Percentiles rank a stretch among this genome's conserved stretches.
Evolutionary conservation across 92 coral and sea anemone species (phyloP).

Genomic region (Palythoa grandiflora): DNA sequence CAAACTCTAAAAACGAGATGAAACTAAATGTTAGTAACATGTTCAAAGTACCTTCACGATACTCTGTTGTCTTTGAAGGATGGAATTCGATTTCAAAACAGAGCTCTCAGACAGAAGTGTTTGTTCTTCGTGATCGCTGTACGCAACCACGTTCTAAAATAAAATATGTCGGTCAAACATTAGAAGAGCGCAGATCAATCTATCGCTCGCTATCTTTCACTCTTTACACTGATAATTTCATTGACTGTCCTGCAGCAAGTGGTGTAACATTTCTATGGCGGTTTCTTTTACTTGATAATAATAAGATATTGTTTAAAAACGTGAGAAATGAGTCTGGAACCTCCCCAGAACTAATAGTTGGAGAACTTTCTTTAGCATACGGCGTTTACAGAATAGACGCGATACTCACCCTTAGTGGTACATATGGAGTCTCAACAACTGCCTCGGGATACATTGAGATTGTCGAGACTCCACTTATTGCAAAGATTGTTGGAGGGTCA

Average conservation of each 20-base stretch:
- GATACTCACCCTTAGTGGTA: neutral
- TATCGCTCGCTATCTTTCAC: conserved; percentile 22
- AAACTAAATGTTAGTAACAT: neutral
- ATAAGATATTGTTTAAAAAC: neutral
- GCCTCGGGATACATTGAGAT: conserved; percentile 49
- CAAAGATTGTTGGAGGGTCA: conserved; percentile 62
- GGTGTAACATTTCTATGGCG: conserved; percentile 29
- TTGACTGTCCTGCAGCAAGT: conserved; percentile 42
- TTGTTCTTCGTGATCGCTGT: conserved; percentile 16
- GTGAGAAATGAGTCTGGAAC: conserved; percentile 8
- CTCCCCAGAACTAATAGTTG: neutral
- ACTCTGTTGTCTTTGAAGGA: conserved; percentile 12
- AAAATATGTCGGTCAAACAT: conserved; percentile 11
- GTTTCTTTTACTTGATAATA: neutral
- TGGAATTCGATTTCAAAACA: conserved; percentile 15
- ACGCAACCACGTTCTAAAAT: conserved; percentile 9
- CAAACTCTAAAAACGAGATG: neutral
- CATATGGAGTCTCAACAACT: conserved; percentile 21
- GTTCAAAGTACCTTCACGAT: neutral
- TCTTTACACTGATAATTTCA: conserved; percentile 22
- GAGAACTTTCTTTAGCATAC: conserved; percentile 7
- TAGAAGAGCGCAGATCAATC: neutral
- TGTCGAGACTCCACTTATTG: conserved; percentile 62
- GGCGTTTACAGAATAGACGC: conserved; percentile 2
- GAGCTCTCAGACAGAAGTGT: conserved; percentile 2